Percentiles rank a stretch among this genome's conserved stretches.
These are phyloP conservation scores for Nasonovia ribisnigri DNA, from an alignment of 2,888 invertebrate genomes.

Conservation along the genomic window DNA sequence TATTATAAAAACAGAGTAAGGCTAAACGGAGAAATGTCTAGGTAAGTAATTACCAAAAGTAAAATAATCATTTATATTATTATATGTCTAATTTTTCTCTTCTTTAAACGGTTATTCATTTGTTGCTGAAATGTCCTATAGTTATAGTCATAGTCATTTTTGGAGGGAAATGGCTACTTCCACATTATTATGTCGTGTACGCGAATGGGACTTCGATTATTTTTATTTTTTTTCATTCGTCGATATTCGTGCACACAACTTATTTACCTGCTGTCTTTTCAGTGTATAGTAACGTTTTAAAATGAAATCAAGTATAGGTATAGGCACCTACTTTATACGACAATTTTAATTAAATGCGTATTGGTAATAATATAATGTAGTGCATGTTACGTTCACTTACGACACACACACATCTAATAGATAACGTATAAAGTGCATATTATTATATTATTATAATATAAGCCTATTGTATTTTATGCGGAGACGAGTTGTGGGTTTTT, in stretches of 20 bases:
- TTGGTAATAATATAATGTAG: no score
- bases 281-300: neutral
- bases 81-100: no score
- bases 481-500: neutral
- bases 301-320: neutral
- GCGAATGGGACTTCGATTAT: neutral
- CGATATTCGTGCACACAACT: neutral
- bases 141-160: no score
- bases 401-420: neutral
- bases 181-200: neutral
- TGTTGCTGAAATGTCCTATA: no score
- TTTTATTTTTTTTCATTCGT: neutral
- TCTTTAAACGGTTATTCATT: no score
- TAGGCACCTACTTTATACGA: neutral
- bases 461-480: neutral
- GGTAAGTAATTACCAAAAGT: no score
- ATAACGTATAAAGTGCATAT: neutral
- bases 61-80: no score
- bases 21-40: no score
- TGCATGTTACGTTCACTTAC: neutral
- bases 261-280: neutral
- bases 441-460: neutral
- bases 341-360: neutral
- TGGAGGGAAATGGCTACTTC: no score
- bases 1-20: no score